phyloP scores from a whole-genome alignment of 2,888 invertebrate species.

The Saturnia pavonia region DNA sequence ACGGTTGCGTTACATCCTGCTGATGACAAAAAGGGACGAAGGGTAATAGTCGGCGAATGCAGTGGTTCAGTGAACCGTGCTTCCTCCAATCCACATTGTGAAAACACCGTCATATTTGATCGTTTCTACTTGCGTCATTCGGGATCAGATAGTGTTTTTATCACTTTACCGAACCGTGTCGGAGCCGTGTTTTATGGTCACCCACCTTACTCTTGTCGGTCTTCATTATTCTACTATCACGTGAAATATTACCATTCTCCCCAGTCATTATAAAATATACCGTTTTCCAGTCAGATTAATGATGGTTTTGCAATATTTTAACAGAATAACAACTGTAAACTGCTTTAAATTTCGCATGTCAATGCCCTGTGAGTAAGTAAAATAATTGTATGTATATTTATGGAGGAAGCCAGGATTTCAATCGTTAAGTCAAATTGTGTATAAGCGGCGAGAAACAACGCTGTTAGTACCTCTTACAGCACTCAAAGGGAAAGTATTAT shows the following conservation, averaged over 20 bases:
- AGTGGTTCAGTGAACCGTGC: background rate
- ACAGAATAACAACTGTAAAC: background rate
- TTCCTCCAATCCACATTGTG: background rate
- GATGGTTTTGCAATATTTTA: background rate
- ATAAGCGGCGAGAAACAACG: constrained; percentile 35
- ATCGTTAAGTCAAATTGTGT: constrained; percentile 35
- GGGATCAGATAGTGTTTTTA: background rate
- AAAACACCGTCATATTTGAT: background rate
- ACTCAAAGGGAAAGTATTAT: constrained; percentile 56
- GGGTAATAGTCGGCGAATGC: background rate
- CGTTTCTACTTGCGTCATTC: background rate
- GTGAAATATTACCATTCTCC: background rate
- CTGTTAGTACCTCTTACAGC: constrained; percentile 33
- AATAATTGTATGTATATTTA: no score
- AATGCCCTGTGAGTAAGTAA: no score
- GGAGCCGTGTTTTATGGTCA: background rate
- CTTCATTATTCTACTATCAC: background rate
- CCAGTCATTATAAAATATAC: background rate
- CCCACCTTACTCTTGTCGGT: background rate
- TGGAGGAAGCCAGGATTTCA: constrained; percentile 28
- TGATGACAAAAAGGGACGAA: background rate
- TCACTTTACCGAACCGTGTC: background rate
- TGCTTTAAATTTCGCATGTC: no score
- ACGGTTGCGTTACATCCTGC: background rate
- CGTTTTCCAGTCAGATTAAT: background rate